Evolutionary conservation across 1,140 invertebrate genomes (phyloP), one percentile per base, ranked within the genome.

Genomic region (Conopomorpha cramerella): DNA sequence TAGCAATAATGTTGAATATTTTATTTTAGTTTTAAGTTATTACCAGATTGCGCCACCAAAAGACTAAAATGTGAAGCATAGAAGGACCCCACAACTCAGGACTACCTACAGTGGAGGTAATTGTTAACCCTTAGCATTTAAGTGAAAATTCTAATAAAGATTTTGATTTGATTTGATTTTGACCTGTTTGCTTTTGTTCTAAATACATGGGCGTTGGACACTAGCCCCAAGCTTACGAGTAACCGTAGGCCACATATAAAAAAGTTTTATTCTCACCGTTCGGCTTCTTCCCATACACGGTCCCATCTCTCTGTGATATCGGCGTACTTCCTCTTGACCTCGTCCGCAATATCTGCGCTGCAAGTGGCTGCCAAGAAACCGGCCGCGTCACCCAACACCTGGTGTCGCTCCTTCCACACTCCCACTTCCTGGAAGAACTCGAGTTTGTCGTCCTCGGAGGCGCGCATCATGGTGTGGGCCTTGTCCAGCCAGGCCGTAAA

Each of bases 401-500:
- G 85, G 49, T 92, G 87, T 58, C 89, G 93, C 49, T 96, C 91
- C 60, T 93, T 91, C 91, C 92, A 95, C 1, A 91, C 80, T 27
- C 86, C 88, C 13, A 97, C 84, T 50, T 96, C 92, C 68, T 93
- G 85, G 76, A 94, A 93, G 73, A 92, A 95, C 54, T 93, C 92
- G 77, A 95, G 86, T 58, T 83, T 86, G 30, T 92, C 85, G 36
- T 95, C 92, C 74, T 96, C 93, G 1, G 87, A 81, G 2, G 87
- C 78, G 30, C 84, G 79, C 1, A 93, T 49, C 56, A 90, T 90
- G 19, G 86, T 79, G 50, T 95, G 87, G 0, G 93, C 93, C 51
- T 84, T 81, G 34, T 81, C 77, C 3, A 98, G 56, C 93, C 94
- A 97, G 2, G 78, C 64, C 28, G 88, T 86, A 43, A 97, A 87